phyloP scores from a whole-genome alignment of 2,888 invertebrate species.

The Rhingia rostrata region DNA sequence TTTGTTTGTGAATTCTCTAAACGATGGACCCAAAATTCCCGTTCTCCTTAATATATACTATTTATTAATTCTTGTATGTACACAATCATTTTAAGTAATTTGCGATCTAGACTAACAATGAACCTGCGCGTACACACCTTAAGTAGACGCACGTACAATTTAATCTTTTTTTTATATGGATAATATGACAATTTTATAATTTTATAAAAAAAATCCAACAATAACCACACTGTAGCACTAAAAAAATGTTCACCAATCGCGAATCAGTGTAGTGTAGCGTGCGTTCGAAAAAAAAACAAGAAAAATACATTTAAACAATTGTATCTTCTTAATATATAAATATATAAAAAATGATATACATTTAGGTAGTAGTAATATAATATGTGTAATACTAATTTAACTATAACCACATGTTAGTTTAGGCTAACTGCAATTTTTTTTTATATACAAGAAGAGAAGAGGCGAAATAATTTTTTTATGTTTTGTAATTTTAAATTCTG shows the following conservation, averaged over 20 bases:
- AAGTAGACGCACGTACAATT: slow-evolving; percentile 11
- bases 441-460: slow-evolving; percentile 44
- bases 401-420: slow-evolving; percentile 62
- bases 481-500: slow-evolving; percentile 61
- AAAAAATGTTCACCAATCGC: slow-evolving; percentile 1
- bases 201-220: slow-evolving; percentile 25
- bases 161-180: slow-evolving; percentile 11
- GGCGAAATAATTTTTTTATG: slow-evolving; percentile 33
- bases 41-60: slow-evolving; percentile 53
- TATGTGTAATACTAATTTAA: slow-evolving; percentile 55
- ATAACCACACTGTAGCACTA: slow-evolving; percentile 30
- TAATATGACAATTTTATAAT: slow-evolving; percentile 61
- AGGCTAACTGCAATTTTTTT: slow-evolving; percentile 63
- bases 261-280: slow-evolving; percentile 19
- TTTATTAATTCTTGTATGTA: slow-evolving; percentile 55
- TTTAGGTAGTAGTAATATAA: slow-evolving; percentile 61
- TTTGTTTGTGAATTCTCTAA: slow-evolving; percentile 24
- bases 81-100: slow-evolving; percentile 13
- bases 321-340: slow-evolving; percentile 66
- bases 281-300: slow-evolving; percentile 12
- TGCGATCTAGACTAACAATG: neutral
- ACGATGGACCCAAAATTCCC: slow-evolving; percentile 34
- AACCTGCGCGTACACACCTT: neutral
- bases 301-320: slow-evolving; percentile 49
- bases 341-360: slow-evolving; percentile 56